Base-by-base conservation (phyloP, 2,113 vertebrate genomes). In the Merops nubicus region DNA sequence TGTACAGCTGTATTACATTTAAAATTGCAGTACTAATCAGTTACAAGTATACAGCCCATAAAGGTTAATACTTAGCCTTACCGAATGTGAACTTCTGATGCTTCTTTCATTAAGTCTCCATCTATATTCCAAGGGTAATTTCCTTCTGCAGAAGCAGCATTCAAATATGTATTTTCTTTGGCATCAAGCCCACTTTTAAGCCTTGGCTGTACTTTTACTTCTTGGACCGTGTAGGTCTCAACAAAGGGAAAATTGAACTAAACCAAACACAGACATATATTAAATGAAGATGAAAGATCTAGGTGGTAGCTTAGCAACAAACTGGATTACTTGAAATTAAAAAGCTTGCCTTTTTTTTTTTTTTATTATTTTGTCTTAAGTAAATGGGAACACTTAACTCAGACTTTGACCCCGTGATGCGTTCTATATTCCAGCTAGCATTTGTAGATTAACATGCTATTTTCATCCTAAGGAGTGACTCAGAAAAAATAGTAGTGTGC, bases 211-310 rank as follows among this genome's bases (percentile, higher is more conserved):
- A 99, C 92, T 96, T 98, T 98, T 57, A 99, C 98, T 97, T 98
- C 98, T 94, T 84, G 90, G 88, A 98, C 98, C 15, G 96, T 97
- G 68, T 98, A 98, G 13, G 98, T 98, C 96, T 99, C 98, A 96
- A 99, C 97, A 92, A 99, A 99, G 48, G 98, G 98, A 97, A 99
- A 99, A 88, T 79, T 98, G 95, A 99, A 99, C 98, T 99, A 97
- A 96, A 97, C 47, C 76, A 96, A 97, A 97, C 54, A 96, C 78
- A 97, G 19, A 40, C 6, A 89, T 42, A 79, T 70, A 79, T 68
- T 85, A 86, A 83, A 65, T 45, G 15, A 82, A 94, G 31, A 70
- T 29, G 36, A 92, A 67, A 87, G 53, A 80, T 22, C 83, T 0
- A 67, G 13, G 26, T 31, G 36, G 33, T 38, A 67, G 12, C 57